These are phyloP conservation scores for Trissoscelio sp. DNA, from an alignment of 2,888 invertebrate genomes.

Conservation along the genomic window DNA sequence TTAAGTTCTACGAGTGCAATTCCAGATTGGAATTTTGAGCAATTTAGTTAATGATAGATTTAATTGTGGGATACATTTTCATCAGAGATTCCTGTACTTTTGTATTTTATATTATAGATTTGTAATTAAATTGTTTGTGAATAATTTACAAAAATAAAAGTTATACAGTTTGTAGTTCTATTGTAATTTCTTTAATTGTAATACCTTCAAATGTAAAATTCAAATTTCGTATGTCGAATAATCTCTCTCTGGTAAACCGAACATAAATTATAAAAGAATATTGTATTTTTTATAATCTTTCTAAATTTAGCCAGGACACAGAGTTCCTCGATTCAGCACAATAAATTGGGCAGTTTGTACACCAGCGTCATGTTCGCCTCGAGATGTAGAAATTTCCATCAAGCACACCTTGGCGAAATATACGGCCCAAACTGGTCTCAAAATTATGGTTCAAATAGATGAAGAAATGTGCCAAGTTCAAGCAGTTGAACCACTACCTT, in stretches of 20 bases:
- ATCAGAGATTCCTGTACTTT: conserved; percentile 31
- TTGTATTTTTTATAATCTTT: not conserved
- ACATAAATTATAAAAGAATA: not conserved
- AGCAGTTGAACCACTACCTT: conserved; percentile 81
- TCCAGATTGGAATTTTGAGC: not conserved
- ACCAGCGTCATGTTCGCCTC: conserved; percentile 86
- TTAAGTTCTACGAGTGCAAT: not conserved
- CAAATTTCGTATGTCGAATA: not conserved
- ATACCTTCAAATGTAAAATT: too few species aligned
- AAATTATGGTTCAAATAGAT: conserved; percentile 86
- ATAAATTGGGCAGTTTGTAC: conserved; percentile 89
- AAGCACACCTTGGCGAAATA: conserved; percentile 84
- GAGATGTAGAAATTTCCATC: conserved; percentile 86
- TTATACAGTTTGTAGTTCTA: conserved; percentile 25
- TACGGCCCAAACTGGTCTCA: conserved; percentile 85
- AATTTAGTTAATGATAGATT: too few species aligned
- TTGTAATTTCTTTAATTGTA: not conserved
- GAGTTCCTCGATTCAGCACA: conserved; percentile 87
- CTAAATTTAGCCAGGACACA: conserved; percentile 87
- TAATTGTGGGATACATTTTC: conserved; percentile 10
- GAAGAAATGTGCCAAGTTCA: conserved; percentile 86
- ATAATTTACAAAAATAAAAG: conserved; percentile 27
- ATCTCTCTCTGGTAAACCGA: not conserved
- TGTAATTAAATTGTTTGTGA: conserved; percentile 12
- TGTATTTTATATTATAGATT: conserved; percentile 42